phyloP scores from a whole-genome alignment of 2,113 vertebrate genomes.

The Mus spicilegus region DNA sequence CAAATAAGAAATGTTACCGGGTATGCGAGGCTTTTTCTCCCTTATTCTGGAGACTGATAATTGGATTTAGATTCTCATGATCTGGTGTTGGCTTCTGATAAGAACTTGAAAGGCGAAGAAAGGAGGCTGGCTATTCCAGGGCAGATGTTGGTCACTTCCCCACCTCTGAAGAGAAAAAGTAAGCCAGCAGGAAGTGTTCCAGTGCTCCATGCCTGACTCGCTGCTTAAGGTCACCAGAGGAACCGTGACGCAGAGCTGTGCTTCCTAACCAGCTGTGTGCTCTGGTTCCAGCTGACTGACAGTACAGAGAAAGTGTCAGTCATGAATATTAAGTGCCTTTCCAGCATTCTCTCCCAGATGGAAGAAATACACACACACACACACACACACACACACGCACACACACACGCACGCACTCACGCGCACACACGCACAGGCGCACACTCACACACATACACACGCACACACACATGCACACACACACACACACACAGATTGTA shows the following conservation, averaged over 20 bases:
- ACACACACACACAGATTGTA: background rate
- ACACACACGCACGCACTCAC: background rate
- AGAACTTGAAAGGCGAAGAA: slow-evolving; percentile 61
- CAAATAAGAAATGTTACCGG: slow-evolving; percentile 48
- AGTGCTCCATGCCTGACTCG: slow-evolving; percentile 64
- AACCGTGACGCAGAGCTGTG: slow-evolving; percentile 56
- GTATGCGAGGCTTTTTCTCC: background rate
- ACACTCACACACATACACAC: no score
- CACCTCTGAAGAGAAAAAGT: background rate
- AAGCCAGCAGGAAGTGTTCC: slow-evolving; percentile 46
- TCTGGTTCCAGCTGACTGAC: slow-evolving; percentile 69
- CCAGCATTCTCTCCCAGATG: slow-evolving; percentile 66
- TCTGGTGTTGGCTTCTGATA: slow-evolving; percentile 58
- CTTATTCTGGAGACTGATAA: slow-evolving; percentile 9
- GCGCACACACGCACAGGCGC: no score
- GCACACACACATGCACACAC: no score
- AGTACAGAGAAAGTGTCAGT: slow-evolving; percentile 67
- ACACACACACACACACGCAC: no score
- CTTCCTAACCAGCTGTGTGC: slow-evolving; percentile 68
- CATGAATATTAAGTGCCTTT: slow-evolving; percentile 79
- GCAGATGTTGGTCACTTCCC: slow-evolving; percentile 51
- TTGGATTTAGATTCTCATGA: slow-evolving; percentile 59
- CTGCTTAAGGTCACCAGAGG: slow-evolving; percentile 67
- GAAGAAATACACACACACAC: slow-evolving; percentile 33
- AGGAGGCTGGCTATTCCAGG: background rate